Evolutionary conservation across 2,113 vertebrate genomes (phyloP).

Genomic region (Notothenia coriiceps): DNA sequence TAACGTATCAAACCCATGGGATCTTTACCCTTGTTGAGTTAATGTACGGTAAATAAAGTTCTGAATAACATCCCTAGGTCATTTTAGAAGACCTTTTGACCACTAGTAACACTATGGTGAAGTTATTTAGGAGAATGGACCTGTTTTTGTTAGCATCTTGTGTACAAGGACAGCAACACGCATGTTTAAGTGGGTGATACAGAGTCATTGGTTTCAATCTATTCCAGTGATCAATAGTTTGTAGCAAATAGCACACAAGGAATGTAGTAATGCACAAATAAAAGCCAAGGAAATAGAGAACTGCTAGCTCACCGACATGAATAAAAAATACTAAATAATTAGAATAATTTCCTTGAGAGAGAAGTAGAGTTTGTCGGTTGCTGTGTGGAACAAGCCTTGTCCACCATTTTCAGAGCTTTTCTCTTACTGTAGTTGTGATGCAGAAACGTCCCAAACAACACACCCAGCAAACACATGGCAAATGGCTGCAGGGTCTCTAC

Average conservation of each 20-base stretch:
- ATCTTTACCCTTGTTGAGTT: slow-evolving; percentile 14
- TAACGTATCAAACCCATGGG: slow-evolving; percentile 29
- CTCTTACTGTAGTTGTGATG: too few species aligned
- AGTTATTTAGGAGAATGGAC: not conserved
- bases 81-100: not conserved
- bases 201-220: not conserved
- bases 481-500: too few species aligned
- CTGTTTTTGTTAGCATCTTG: not conserved
- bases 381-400: too few species aligned
- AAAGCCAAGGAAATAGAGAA: not conserved
- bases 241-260: not conserved
- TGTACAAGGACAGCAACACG: not conserved
- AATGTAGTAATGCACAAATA: not conserved
- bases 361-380: too few species aligned
- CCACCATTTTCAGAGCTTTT: too few species aligned
- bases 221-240: not conserved
- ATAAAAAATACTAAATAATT: not conserved
- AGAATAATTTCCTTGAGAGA: too few species aligned
- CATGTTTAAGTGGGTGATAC: not conserved
- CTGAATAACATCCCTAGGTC: not conserved
- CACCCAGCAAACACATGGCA: too few species aligned
- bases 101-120: not conserved
- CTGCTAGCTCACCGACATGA: not conserved
- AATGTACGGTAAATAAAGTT: slow-evolving; percentile 10
- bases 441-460: too few species aligned